Evolutionary conservation across 2,113 vertebrate genomes (phyloP).

Genomic region (Gymnorhina tibicen): DNA sequence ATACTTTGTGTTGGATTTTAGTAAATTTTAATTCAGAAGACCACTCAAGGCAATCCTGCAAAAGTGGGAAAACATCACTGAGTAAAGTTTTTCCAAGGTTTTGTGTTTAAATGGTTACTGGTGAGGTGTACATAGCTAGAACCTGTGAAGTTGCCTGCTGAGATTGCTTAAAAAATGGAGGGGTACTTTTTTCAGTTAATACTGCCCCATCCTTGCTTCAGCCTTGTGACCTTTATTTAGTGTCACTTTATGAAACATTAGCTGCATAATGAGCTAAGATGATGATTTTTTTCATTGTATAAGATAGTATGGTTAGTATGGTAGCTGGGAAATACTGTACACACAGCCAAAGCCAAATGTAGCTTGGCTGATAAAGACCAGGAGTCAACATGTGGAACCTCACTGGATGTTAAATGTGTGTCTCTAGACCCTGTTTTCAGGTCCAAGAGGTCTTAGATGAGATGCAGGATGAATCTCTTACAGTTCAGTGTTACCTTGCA

Average conservation of each 20-base stretch:
- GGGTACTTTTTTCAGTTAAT: background rate
- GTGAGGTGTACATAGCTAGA: background rate
- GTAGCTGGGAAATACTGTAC: background rate
- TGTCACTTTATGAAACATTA: background rate
- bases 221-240: background rate
- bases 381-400: background rate
- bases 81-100: background rate
- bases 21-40: background rate
- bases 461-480: background rate
- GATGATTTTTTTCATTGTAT: background rate
- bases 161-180: background rate
- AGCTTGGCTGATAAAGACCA: background rate
- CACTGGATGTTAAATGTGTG: background rate
- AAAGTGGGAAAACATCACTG: background rate
- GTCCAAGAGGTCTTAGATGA: background rate
- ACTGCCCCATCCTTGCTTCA: background rate
- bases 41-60: background rate
- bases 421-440: background rate
- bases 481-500: fast-evolving
- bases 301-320: background rate
- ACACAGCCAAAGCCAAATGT: background rate
- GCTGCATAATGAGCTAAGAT: background rate
- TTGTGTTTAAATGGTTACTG: background rate
- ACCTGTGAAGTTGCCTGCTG: background rate
- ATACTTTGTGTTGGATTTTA: background rate